Conservation (phyloP, 30 jellyfish, hydroid and myxozoan species). For the Hydractinia symbiolongicarpus region DNA sequence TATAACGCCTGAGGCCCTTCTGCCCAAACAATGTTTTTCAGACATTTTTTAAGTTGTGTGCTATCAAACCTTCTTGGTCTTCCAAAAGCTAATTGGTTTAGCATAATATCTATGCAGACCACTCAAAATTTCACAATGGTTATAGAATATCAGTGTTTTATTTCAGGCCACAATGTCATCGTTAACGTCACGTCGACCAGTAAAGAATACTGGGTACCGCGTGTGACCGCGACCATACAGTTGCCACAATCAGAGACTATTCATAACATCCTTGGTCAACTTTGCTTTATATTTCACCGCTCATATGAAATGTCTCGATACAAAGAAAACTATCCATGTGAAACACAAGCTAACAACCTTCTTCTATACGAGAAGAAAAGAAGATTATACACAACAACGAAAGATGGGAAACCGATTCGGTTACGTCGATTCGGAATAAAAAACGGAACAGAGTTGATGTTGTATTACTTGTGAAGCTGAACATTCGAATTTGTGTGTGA, state of each 20-base stretch:
- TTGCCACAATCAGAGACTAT: slow-evolving; percentile 41
- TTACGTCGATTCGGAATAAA: slow-evolving; percentile 31
- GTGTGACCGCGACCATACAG: slow-evolving; percentile 37
- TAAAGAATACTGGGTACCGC: slow-evolving; percentile 85
- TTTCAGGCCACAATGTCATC: slow-evolving; percentile 18
- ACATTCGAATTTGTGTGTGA: too few species aligned
- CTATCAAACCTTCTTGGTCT: too few species aligned
- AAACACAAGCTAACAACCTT: slow-evolving; percentile 50
- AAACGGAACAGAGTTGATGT: slow-evolving; percentile 52
- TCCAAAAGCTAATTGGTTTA: too few species aligned
- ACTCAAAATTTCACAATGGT: too few species aligned
- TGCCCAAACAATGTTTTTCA: too few species aligned
- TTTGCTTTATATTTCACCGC: slow-evolving; percentile 71
- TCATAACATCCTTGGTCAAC: slow-evolving; percentile 40
- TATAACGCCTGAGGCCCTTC: too few species aligned
- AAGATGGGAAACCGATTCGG: slow-evolving; percentile 41
- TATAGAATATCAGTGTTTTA: neutral
- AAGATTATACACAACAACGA: slow-evolving; percentile 43
- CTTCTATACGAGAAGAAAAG: slow-evolving; percentile 39
- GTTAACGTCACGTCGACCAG: slow-evolving; percentile 65
- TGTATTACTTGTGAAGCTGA: slow-evolving; percentile 39
- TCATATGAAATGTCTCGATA: slow-evolving; percentile 66
- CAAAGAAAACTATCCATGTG: slow-evolving; percentile 80
- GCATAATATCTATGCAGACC: too few species aligned
- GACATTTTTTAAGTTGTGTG: too few species aligned